phyloP scores from a whole-genome alignment of 2,888 invertebrate species.

The Leptopterna dolabrata region DNA sequence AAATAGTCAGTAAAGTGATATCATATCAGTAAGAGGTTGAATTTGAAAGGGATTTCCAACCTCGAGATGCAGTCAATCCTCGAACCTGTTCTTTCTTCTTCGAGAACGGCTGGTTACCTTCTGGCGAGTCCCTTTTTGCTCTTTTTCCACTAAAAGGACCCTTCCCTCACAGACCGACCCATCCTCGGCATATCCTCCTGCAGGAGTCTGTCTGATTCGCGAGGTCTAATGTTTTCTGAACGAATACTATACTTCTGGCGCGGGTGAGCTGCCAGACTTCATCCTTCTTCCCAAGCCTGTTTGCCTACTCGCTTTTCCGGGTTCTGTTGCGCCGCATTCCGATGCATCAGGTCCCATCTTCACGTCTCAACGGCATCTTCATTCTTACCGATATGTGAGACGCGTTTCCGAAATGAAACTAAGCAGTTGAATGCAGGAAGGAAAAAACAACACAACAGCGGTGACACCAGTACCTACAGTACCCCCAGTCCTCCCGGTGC shows the following conservation, averaged over 20 bases:
- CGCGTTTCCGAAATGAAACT: no score
- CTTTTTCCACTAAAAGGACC: no score
- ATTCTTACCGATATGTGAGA: neutral
- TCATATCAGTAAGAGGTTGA: no score
- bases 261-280: neutral
- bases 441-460: no score
- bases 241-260: neutral
- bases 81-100: neutral
- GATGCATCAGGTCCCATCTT: neutral
- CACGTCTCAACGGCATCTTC: neutral
- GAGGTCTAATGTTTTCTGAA: neutral
- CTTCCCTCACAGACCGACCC: no score
- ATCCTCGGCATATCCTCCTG: no score
- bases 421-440: no score
- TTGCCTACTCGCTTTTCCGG: constrained; percentile 7
- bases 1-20: no score
- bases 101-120: neutral
- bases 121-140: no score
- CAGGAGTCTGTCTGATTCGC: neutral
- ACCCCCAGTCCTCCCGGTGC: no score
- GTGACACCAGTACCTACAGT: no score
- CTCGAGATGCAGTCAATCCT: neutral
- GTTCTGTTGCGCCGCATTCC: neutral
- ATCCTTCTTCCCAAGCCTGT: neutral
- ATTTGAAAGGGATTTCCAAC: neutral